Evolutionary conservation across 2,113 vertebrate species (phyloP), one percentile per base, ranked within the genome.

Genomic region (Urocitellus parryii): DNA sequence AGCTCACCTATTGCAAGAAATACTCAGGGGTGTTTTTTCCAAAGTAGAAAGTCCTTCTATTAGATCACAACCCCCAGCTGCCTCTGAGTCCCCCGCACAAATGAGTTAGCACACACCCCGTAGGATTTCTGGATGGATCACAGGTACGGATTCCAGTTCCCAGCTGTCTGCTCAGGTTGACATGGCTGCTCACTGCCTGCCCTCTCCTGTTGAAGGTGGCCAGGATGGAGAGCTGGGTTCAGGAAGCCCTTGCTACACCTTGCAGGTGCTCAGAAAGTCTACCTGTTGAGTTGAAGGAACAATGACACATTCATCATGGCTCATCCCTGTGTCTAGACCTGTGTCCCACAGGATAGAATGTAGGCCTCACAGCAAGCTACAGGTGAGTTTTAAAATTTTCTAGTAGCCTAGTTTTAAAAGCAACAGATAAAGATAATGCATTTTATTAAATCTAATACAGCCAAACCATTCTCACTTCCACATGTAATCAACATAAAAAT

Each of bases 401-500:
- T 88, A 51, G 53, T 58, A 56, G n/a, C 16, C 8, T 68, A 78
- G 58, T 72, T 95, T 73, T 61, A 90, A 80, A 83, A 93, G 39
- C 81, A 82, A 37, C 5, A 48, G 22, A 32, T 48, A 83, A 79
- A 78, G 39, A 56, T 13, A 34, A n/a, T 24, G 3, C 58, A 25
- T 70, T 48, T 74, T 61, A 79, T 34, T 56, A 88, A 95, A 37
- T 77, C 70, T 25, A 73, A 20, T 87, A 20, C 42, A 65, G 58
- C 51, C 42, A 27, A 61, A 67, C 27, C 51, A 82, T 25, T 82
- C 65, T 91, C 51, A 80, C 56, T 53, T 80, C 48, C 76, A 91
- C 16, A 80, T 68, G 80, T 37, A 88, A 76, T 51, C 17, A 61
- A 53, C 37, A 72, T 25, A 74, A 45, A 74, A 87, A 63, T 45